Evolutionary conservation across 1,140 invertebrate species (phyloP).

Genomic region (Trichoplusia ni): DNA sequence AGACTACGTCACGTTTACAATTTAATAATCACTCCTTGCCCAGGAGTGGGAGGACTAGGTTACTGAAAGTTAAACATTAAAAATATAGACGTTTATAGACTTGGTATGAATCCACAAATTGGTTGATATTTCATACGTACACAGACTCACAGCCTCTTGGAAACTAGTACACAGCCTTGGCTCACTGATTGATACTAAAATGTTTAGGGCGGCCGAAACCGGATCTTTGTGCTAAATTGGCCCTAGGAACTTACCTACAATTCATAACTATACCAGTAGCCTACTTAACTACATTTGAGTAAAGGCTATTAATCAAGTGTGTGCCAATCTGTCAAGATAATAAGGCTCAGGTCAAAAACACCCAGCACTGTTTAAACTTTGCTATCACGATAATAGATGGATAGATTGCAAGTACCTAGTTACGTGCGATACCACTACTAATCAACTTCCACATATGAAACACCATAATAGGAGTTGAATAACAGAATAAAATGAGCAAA

Average conservation of each 20-base stretch:
- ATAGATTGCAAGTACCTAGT: not conserved
- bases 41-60: no score
- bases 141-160: slow-evolving; percentile 11
- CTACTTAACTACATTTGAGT: slow-evolving; percentile 43
- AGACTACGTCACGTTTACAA: no score
- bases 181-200: slow-evolving; percentile 48
- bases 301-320: slow-evolving; percentile 56
- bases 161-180: slow-evolving; percentile 48
- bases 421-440: not conserved
- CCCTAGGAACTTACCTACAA: slow-evolving; percentile 62
- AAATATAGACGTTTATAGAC: no score
- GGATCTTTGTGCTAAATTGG: slow-evolving; percentile 67
- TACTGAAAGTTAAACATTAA: no score
- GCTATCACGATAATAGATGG: not conserved
- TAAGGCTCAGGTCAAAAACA: slow-evolving; percentile 59
- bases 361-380: slow-evolving; percentile 2
- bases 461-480: no score
- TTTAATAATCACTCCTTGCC: no score
- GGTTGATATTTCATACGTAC: not conserved
- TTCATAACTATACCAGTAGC: slow-evolving; percentile 51
- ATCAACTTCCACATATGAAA: no score
- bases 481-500: no score
- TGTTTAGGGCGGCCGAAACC: slow-evolving; percentile 61
- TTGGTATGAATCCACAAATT: no score
- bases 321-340: slow-evolving; percentile 61